Evolutionary conservation across 2,888 invertebrate genomes (phyloP), one percentile per base, ranked within the genome.

Genomic region (Brachyptera risi): DNA sequence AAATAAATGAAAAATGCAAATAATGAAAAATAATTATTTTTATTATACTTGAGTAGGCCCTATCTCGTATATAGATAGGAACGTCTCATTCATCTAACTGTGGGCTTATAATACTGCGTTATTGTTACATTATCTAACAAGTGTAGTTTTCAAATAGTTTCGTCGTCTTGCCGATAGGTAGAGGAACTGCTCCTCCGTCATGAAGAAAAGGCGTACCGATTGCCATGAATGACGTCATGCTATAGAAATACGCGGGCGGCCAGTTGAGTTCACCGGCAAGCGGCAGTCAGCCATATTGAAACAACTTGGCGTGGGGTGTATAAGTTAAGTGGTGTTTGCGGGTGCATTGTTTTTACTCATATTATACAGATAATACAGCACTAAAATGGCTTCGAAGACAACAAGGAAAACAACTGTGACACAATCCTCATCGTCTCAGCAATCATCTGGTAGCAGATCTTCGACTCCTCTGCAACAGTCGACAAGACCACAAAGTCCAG

Each of bases 401-500:
- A 51, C 50, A 4, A 54, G 23, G 37, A 54, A 54, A 37, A 54
- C 54, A 2, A 54, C 54, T 2, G 47, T 47, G 5, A 35, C 37
- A 19, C 54, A 54, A 23, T 37, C 54, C 24, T 35, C 54, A 1
- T 35, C 54, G n/a, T 23, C 47, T 1, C 21, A 21, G 24, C 24
- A 21, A 13, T 21, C 23, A 47, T 24, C 21, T 21, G 23, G 13
- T 13, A 54, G 54, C 37, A 17, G 35, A 17, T 54, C 54, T 19
- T 17, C 35, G 3, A 37, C 54, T 21, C 35, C 54, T 2, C 31
- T 9, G 21, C 54, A 31, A 54, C 54, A 54, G 35, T 17, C 37
- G n/a, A 35, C 37, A 1, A 15, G 54, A 13, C 54, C 54, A 19
- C 54, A 54, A 11, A 54, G 54, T 31, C 54, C 54, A 17, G 54